Base-by-base conservation (phyloP, 1,140 invertebrate genomes). In the Ganaspis sp. region DNA sequence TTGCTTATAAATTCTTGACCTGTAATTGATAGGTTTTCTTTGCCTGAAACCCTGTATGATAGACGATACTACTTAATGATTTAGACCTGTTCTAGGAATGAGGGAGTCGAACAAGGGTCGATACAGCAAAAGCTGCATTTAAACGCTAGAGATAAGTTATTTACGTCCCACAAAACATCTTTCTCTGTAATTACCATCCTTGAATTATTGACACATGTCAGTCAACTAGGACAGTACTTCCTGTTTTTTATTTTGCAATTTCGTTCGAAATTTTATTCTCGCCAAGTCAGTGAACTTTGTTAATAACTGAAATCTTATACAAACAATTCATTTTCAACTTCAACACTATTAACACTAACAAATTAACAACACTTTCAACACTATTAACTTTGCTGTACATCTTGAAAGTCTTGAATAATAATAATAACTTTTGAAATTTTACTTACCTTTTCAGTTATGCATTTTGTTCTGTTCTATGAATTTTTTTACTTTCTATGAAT, bases 61-160 rank as follows among this genome's bases (percentile, higher is more conserved):
- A 64, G 58, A n/a, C 58, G 9, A 64, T 64, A n/a, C 58, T 64
- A 29, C 23, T 64, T 29, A 64, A 64, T 64, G 26, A 64, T 64
- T 64, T 64, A 64, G 11, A n/a, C 58, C 12, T 6, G 58, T 64
- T 64, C 58, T 64, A 34, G 23, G 23, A 64, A 64, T 15, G 26
- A 29, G 58, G 23, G 54, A 58, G 21, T 21, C 8, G 12, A 64
- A 4, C 15, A 64, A 29, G 58, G 58, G 58, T 64, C 58, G 58
- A 64, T 64, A 64, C 26, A 64, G 23, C 58, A 64, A 29, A 64
- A 34, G 15, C 26, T 29, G 23, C 58, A 64, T 64, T 64, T 26
- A 64, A 64, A 64, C 23, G 15, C 58, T 29, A n/a, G 58, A 29
- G 23, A 34, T 64, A 29, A 29, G 58, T 64, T 64, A 64, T 64